Percentiles rank a stretch among this genome's conserved stretches.
These are phyloP conservation scores for Melipona bicolor DNA, from an alignment of 2,888 invertebrate species.

Conservation along the genomic window DNA sequence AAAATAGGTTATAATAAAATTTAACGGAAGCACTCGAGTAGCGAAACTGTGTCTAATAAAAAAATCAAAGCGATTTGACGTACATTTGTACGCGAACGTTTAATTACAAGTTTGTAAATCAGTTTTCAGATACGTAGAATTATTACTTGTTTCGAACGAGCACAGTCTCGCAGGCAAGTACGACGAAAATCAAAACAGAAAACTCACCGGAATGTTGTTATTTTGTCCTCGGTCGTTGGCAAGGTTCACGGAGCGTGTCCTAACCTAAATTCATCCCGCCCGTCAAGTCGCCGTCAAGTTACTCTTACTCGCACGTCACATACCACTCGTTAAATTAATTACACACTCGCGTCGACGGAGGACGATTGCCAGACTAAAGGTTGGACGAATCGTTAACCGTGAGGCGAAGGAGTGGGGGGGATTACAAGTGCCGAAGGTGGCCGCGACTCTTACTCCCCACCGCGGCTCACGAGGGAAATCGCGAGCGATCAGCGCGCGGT, in stretches of 20 bases:
- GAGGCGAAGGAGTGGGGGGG: neutral
- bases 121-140: no score
- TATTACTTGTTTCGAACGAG: neutral
- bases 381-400: neutral
- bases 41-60: neutral
- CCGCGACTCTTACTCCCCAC: neutral
- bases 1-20: neutral
- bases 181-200: no score
- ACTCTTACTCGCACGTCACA: neutral
- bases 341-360: neutral
- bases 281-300: no score
- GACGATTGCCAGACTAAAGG: neutral
- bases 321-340: neutral
- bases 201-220: neutral
- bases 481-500: neutral
- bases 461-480: neutral
- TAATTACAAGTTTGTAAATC: neutral
- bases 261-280: no score
- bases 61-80: neutral
- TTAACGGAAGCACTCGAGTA: neutral
- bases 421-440: neutral
- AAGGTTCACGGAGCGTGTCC: no score
- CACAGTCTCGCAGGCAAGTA: neutral
- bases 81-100: neutral
- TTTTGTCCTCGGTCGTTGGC: no score